phyloP scores from a whole-genome alignment of 2,888 invertebrate species.

The Mantis religiosa region DNA sequence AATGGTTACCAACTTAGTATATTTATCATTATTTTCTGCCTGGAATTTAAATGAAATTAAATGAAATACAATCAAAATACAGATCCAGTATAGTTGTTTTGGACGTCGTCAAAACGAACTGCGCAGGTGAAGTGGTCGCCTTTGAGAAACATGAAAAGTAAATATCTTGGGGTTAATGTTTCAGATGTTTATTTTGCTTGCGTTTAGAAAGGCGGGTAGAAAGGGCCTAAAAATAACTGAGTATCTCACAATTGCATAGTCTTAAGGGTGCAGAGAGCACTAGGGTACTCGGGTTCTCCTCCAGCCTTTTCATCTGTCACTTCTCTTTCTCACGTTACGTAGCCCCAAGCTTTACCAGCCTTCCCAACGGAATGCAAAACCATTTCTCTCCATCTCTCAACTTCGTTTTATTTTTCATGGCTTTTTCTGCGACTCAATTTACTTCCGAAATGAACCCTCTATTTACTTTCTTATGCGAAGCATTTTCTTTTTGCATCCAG shows the following conservation, averaged over 20 bases:
- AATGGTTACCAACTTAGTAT: too few relatives aligned
- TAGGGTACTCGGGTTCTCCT: neutral
- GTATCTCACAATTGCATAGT: neutral
- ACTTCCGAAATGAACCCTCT: neutral
- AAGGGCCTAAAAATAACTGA: neutral
- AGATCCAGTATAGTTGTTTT: too few relatives aligned
- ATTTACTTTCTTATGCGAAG: neutral
- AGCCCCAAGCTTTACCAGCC: neutral
- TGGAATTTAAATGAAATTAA: too few relatives aligned
- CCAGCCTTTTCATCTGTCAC: neutral
- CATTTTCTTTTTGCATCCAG: neutral
- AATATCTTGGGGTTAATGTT: neutral
- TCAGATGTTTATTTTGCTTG: neutral
- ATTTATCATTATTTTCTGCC: too few relatives aligned
- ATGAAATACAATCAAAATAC: too few relatives aligned
- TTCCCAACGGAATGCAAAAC: neutral
- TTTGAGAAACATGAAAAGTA: too few relatives aligned
- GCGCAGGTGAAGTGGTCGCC: too few relatives aligned
- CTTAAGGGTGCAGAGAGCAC: neutral
- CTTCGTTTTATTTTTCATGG: neutral
- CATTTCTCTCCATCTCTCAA: neutral
- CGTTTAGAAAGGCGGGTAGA: neutral
- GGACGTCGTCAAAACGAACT: too few relatives aligned
- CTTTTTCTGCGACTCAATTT: neutral
- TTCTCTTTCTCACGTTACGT: neutral